Percentiles rank a stretch among this genome's conserved stretches.
Conservation (phyloP, 2,888 invertebrate species). For the Ophonus ardosiacus region DNA sequence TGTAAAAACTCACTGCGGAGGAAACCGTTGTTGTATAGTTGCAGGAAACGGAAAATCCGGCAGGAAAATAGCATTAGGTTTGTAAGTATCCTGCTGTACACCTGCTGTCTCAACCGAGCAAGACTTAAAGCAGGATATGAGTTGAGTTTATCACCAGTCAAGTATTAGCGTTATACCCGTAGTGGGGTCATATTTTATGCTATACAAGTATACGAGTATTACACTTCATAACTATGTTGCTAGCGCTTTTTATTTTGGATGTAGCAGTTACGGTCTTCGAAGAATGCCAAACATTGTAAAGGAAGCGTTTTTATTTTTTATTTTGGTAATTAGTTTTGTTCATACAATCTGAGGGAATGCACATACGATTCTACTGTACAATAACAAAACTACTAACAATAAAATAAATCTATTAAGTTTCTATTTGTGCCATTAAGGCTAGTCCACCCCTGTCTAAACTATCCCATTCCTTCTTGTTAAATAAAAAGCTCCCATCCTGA, state of each 20-base stretch:
- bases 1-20: no score
- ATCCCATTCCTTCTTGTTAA: neutral
- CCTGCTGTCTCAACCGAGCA: conserved; percentile 2
- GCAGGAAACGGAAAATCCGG: conserved; percentile 4
- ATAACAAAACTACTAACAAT: no score
- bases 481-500: neutral
- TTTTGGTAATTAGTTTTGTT: no score
- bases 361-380: no score
- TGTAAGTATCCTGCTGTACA: neutral
- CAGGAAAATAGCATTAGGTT: neutral
- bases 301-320: neutral
- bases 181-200: neutral
- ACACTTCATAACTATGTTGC: no score
- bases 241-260: no score
- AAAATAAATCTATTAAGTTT: no score
- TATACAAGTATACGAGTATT: neutral
- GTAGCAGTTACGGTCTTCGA: neutral
- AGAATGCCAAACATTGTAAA: neutral
- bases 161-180: neutral
- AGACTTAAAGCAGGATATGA: neutral
- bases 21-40: no score
- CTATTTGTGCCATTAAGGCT: no score
- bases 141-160: neutral
- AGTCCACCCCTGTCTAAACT: neutral
- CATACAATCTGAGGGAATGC: no score